Conservation (phyloP, 2,888 invertebrate genomes). For the Seladonia tumulorum region DNA sequence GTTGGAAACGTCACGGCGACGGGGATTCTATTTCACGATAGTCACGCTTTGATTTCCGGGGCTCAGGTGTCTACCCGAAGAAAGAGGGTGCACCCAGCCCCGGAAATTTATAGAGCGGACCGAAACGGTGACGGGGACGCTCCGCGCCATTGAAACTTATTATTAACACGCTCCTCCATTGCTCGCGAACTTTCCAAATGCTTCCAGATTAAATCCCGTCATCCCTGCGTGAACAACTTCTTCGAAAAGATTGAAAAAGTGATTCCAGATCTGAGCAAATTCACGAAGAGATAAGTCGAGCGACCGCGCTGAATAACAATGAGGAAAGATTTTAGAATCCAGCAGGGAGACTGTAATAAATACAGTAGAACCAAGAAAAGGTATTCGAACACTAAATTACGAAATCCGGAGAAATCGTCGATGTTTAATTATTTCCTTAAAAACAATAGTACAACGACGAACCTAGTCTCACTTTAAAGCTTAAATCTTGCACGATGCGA, state of each 20-base stretch:
- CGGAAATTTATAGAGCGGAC: slow-evolving; percentile 54
- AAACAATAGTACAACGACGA: neutral
- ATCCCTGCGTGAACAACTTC: neutral
- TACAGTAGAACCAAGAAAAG: neutral
- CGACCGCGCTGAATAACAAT: slow-evolving; percentile 49
- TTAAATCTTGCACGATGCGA: no score
- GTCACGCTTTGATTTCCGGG: slow-evolving; percentile 64
- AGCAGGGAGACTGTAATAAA: neutral
- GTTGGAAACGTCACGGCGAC: slow-evolving; percentile 22
- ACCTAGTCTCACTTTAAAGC: no score
- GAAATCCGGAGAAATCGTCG: no score
- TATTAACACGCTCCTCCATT: slow-evolving; percentile 66
- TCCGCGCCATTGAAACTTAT: slow-evolving; percentile 43
- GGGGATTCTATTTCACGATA: slow-evolving; percentile 58
- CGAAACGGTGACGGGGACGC: slow-evolving; percentile 21
- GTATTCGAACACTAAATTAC: neutral
- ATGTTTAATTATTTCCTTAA: neutral
- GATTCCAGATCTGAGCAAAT: neutral
- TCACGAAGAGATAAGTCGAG: slow-evolving; percentile 5
- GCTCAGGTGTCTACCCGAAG: slow-evolving; percentile 56
- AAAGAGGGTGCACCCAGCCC: slow-evolving; percentile 17
- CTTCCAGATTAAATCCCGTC: slow-evolving; percentile 65
- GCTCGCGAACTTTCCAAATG: slow-evolving; percentile 60
- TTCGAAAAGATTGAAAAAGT: neutral
- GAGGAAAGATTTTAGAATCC: neutral